phyloP scores from a whole-genome alignment of 1,140 invertebrate genomes.

The Diachasma alloeum region DNA sequence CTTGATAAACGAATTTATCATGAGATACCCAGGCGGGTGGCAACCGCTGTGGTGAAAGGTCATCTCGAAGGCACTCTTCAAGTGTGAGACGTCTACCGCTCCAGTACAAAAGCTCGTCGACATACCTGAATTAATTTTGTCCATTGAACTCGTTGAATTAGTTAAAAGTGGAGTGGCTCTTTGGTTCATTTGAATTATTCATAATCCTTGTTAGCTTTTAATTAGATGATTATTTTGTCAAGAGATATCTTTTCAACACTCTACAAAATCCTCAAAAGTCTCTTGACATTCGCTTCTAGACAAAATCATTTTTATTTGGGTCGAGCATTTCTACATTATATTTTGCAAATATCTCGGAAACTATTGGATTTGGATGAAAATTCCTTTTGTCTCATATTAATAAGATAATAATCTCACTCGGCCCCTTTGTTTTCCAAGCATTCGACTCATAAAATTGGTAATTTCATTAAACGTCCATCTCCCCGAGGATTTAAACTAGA shows the following conservation, averaged over 20 bases:
- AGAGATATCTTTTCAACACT: no score
- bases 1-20: slow-evolving; percentile 83
- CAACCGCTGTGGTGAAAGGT: slow-evolving; percentile 76
- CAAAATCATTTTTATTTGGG: no score
- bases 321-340: no score
- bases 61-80: slow-evolving; percentile 81
- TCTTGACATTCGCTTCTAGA: no score
- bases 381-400: no score
- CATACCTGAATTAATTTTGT: slow-evolving; percentile 69
- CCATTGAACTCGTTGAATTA: not conserved
- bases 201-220: no score
- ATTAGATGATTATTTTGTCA: no score
- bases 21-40: slow-evolving; percentile 81
- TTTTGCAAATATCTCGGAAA: no score
- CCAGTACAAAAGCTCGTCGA: slow-evolving; percentile 87
- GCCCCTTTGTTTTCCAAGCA: not conserved
- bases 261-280: no score
- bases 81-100: slow-evolving; percentile 81
- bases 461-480: not conserved
- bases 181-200: no score
- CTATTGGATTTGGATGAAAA: no score
- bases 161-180: not conserved
- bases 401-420: not conserved
- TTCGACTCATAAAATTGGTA: not conserved
- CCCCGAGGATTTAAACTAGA: not conserved